Conservation (phyloP, 1,140 invertebrate species). For the Drosophila asahinai region DNA sequence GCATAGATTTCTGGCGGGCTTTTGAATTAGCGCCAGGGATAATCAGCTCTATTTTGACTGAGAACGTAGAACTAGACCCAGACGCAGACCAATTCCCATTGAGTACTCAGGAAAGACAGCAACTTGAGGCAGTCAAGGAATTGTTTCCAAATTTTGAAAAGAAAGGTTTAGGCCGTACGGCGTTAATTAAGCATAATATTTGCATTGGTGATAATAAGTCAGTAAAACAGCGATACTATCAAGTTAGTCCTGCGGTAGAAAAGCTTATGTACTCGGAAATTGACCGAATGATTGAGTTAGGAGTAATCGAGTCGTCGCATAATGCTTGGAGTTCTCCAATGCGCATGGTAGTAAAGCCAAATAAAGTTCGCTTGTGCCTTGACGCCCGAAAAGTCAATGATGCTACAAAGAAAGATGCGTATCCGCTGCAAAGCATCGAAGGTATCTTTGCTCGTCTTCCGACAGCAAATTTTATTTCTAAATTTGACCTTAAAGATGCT, state of each 20-base stretch:
- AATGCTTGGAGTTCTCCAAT: conserved; percentile 6
- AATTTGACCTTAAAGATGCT: not conserved
- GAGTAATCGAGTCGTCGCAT: conserved; percentile 6
- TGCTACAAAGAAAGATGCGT: conserved; percentile 2
- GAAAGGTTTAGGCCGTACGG: no score
- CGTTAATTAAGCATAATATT: conserved; percentile 1
- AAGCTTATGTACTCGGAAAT: conserved; percentile 1
- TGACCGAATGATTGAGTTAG: not conserved
- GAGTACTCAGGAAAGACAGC: not conserved
- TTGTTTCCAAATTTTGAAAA: no score
- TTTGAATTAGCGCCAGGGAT: no score
- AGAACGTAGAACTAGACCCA: no score
- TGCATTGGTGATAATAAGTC: not conserved
- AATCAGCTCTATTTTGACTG: no score
- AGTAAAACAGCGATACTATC: not conserved
- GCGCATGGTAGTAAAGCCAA: conserved; percentile 11
- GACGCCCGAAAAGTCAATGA: conserved; percentile 60
- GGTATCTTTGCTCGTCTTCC: not conserved
- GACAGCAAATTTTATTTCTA: not conserved
- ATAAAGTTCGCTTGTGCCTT: conserved; percentile 4
- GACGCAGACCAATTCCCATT: no score
- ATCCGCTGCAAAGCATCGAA: not conserved
- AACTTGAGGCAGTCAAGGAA: no score
- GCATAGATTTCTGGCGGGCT: conserved; percentile 4
- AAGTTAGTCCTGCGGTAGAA: not conserved